phyloP scores from a whole-genome alignment of 2,888 invertebrate species.

The Desoria tigrina region DNA sequence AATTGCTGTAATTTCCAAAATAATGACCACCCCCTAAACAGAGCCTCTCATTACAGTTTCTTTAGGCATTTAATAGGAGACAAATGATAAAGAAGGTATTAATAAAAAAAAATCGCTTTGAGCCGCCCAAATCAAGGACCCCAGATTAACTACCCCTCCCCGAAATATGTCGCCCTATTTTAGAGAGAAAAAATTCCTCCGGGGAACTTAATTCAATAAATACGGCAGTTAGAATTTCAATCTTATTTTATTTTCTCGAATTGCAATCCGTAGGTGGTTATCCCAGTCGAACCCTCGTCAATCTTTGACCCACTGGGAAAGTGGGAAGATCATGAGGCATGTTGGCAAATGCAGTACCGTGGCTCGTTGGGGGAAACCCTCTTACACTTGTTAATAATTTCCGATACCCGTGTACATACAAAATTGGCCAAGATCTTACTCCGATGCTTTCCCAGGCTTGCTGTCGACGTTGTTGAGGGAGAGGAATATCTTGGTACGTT shows the following conservation, averaged over 20 bases:
- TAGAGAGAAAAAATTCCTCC: background rate
- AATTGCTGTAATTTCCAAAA: background rate
- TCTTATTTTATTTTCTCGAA: constrained; percentile 10
- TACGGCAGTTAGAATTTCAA: background rate
- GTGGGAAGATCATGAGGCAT: constrained; percentile 88
- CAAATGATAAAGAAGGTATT: background rate
- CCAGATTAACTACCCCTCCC: background rate
- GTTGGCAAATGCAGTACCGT: constrained; percentile 96
- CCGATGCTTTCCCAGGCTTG: constrained; percentile 85
- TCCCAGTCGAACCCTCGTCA: constrained; percentile 84
- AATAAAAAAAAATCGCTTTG: constrained; percentile 3
- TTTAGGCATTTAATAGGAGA: background rate
- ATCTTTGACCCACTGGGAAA: constrained; percentile 83
- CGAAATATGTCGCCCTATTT: background rate
- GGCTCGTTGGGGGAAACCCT: constrained; percentile 94
- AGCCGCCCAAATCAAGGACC: too few species aligned
- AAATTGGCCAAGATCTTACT: constrained; percentile 84
- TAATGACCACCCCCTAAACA: background rate
- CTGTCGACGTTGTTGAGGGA: constrained; percentile 92
- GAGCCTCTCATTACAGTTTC: background rate
- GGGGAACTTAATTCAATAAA: background rate
- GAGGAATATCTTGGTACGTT: constrained; percentile 86
- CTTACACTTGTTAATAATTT: constrained; percentile 90
- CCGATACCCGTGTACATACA: constrained; percentile 81
- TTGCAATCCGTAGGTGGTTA: constrained; percentile 63